These are phyloP conservation scores for Clupea harengus DNA, from an alignment of 2,113 vertebrate genomes.

Conservation along the genomic window DNA sequence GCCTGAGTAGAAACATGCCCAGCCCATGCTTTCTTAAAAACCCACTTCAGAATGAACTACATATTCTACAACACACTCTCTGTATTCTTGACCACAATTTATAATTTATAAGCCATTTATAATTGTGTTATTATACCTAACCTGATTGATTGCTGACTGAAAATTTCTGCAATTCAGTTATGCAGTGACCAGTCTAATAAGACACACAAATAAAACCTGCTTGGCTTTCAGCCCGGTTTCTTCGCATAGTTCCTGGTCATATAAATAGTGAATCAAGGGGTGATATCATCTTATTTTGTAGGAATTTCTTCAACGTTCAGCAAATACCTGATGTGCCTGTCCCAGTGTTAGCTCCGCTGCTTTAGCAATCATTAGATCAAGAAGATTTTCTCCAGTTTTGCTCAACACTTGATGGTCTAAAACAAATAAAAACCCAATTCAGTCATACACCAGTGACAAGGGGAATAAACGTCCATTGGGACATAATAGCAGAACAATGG, in stretches of 20 bases:
- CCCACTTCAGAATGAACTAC: background rate
- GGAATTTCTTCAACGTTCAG: slow-evolving; percentile 23
- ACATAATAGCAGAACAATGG: slow-evolving; percentile 30
- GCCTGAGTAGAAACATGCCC: background rate
- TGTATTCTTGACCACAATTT: background rate
- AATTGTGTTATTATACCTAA: background rate
- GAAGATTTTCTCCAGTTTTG: slow-evolving; percentile 28
- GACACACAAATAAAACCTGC: background rate
- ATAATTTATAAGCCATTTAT: background rate
- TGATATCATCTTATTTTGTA: slow-evolving; percentile 32
- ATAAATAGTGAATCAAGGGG: background rate
- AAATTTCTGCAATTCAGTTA: background rate
- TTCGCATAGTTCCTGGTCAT: background rate
- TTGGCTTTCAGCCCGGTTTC: background rate
- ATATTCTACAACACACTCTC: too few species aligned
- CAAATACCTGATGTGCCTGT: slow-evolving; percentile 43
- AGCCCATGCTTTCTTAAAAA: background rate
- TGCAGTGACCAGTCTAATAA: background rate
- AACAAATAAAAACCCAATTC: slow-evolving; percentile 31
- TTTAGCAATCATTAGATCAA: slow-evolving; percentile 39
- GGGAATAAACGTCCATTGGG: slow-evolving; percentile 29
- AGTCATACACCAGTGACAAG: slow-evolving; percentile 30
- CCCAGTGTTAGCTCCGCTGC: slow-evolving; percentile 42
- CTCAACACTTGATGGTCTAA: slow-evolving; percentile 33
- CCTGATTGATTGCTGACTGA: background rate